Percentiles rank a stretch among this genome's conserved stretches.
These are phyloP conservation scores for Dendrolimus punctatus DNA, from an alignment of 1,140 invertebrate species.

Conservation along the genomic window DNA sequence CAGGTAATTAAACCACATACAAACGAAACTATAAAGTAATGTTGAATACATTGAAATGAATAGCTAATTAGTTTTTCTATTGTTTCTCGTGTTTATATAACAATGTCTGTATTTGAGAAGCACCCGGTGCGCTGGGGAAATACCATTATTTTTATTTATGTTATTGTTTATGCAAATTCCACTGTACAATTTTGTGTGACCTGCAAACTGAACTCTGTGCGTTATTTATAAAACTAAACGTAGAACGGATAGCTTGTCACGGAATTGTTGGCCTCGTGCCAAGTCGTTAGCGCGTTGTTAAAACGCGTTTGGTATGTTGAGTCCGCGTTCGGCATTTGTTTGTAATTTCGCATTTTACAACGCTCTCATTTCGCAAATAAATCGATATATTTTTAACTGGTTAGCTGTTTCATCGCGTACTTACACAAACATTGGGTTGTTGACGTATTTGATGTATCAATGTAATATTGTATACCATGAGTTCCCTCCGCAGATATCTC, in stretches of 20 bases:
- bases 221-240: slow-evolving; percentile 40
- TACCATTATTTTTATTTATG: slow-evolving; percentile 1
- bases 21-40: too few species aligned
- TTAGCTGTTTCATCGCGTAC: too few species aligned
- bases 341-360: slow-evolving; percentile 25
- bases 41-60: too few species aligned
- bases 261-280: slow-evolving; percentile 52
- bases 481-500: too few species aligned
- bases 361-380: slow-evolving; percentile 3
- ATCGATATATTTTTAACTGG: slow-evolving; percentile 7
- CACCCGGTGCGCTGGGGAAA: neutral
- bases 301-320: slow-evolving; percentile 51
- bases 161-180: slow-evolving; percentile 14
- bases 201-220: slow-evolving; percentile 21
- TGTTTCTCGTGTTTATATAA: neutral
- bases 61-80: too few species aligned
- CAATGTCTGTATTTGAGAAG: slow-evolving; percentile 1
- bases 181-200: slow-evolving; percentile 7
- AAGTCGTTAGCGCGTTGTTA: slow-evolving; percentile 53
- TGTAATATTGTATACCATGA: too few species aligned
- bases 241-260: slow-evolving; percentile 43
- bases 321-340: slow-evolving; percentile 59
- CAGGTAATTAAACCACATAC: too few species aligned
- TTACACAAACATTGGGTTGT: too few species aligned
- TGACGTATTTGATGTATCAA: too few species aligned